These are phyloP conservation scores for Emydocephalus ijimae DNA, from an alignment of 2,113 vertebrate species.

Conservation along the genomic window DNA sequence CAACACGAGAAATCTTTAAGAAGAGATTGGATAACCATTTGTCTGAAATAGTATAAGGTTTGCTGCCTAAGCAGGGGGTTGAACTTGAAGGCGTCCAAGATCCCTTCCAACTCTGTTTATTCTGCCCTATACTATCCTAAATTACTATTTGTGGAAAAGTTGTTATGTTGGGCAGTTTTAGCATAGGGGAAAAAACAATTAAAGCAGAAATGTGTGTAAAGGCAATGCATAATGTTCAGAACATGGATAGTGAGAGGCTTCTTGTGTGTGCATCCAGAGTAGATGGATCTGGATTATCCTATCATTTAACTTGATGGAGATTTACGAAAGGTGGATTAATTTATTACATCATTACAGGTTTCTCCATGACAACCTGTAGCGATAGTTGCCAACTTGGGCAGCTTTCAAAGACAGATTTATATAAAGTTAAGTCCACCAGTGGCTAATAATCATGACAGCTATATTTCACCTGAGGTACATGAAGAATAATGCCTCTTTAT, in stretches of 20 bases:
- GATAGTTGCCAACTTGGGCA: background rate
- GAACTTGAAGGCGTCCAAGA: no score
- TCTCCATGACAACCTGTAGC: background rate
- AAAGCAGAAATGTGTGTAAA: background rate
- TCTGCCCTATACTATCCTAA: no score
- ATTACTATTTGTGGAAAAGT: background rate
- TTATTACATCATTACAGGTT: background rate
- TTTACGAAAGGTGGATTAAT: background rate
- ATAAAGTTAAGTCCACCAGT: background rate
- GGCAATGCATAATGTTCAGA: background rate
- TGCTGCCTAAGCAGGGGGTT: no score
- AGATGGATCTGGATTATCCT: background rate
- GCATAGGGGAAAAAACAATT: background rate
- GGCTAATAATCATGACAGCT: background rate
- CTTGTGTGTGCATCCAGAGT: background rate
- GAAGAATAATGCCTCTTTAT: background rate
- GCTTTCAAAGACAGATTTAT: background rate
- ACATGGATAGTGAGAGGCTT: background rate
- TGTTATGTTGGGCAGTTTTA: background rate
- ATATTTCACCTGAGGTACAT: background rate
- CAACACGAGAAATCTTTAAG: no score
- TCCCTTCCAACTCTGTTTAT: no score
- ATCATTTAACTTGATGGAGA: background rate
- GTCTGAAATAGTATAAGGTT: no score
- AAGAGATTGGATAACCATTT: no score